These are phyloP conservation scores for Limenitis arthemis DNA, from an alignment of 2,888 invertebrate species.

Conservation along the genomic window DNA sequence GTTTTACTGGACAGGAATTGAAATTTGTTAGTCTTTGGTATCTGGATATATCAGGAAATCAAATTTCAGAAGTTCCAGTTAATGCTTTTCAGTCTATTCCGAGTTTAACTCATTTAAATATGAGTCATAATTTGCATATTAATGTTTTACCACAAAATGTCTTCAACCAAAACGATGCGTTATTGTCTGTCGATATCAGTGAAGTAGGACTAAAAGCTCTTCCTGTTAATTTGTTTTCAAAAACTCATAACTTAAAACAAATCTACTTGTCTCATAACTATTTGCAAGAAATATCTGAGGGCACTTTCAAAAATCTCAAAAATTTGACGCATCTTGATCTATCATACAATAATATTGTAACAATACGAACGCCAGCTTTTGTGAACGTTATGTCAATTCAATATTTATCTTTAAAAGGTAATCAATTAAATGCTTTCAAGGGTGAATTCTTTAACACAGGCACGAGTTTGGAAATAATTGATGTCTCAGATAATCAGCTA, in stretches of 20 bases:
- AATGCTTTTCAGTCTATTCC: conserved; percentile 78
- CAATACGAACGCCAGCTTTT: conserved; percentile 82
- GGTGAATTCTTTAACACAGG: conserved; percentile 90
- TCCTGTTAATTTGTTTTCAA: conserved; percentile 79
- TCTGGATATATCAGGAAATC: conserved; percentile 86
- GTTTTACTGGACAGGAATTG: conserved; percentile 75
- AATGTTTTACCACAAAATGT: conserved; percentile 75
- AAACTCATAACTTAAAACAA: conserved; percentile 75
- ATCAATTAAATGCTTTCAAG: conserved; percentile 84
- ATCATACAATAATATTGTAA: conserved; percentile 83
- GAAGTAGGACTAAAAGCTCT: conserved; percentile 81
- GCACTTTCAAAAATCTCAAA: conserved; percentile 81
- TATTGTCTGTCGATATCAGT: conserved; percentile 82
- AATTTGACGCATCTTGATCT: conserved; percentile 84
- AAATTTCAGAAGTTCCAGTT: conserved; percentile 78
- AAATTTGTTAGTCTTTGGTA: conserved; percentile 75
- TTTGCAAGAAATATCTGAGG: conserved; percentile 83
- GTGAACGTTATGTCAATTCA: conserved; percentile 83
- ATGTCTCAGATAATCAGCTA: conserved; percentile 85
- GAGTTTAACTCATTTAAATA: conserved; percentile 79
- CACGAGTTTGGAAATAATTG: conserved; percentile 83
- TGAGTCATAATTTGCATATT: conserved; percentile 82
- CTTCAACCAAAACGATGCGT: conserved; percentile 78
- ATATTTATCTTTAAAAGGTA: conserved; percentile 80
- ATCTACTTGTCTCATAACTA: conserved; percentile 81